Evolutionary conservation across 2,888 invertebrate species (phyloP).

Genomic region (Temnothorax ravouxi): DNA sequence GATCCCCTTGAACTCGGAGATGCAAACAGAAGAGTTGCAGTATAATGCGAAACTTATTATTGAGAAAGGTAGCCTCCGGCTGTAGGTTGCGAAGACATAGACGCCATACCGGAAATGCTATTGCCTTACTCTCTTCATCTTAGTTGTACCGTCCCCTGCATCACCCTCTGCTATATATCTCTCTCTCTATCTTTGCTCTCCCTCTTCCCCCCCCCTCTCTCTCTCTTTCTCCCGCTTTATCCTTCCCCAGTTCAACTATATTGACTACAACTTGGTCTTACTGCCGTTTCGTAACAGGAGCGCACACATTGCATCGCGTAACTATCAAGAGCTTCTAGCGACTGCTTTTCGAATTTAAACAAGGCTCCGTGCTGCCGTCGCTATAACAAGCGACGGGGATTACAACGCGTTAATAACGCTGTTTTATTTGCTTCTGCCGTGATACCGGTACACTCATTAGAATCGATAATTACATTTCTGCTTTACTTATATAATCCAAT

Average conservation of each 20-base stretch:
- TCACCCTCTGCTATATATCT: not conserved
- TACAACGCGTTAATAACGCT: conserved; percentile 47
- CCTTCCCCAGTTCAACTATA: conserved; percentile 41
- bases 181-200: not conserved
- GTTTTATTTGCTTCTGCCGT: conserved; percentile 46
- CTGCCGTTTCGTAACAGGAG: conserved; percentile 55
- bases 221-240: not conserved
- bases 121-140: conserved; percentile 52
- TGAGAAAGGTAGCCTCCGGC: conserved; percentile 70
- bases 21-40: conserved; percentile 74
- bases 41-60: conserved; percentile 77
- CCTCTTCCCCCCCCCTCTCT: not conserved
- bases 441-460: conserved; percentile 42
- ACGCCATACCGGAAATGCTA: conserved; percentile 71
- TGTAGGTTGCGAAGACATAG: conserved; percentile 69
- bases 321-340: conserved; percentile 52
- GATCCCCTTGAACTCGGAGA: conserved; percentile 69
- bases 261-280: conserved; percentile 58
- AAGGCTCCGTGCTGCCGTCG: conserved; percentile 38
- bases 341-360: conserved; percentile 58
- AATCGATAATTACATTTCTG: conserved; percentile 43
- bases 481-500: conserved; percentile 46
- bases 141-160: conserved; percentile 4
- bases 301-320: conserved; percentile 46
- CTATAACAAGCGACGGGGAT: conserved; percentile 29